Base-by-base conservation (phyloP, 2,888 invertebrate genomes). In the Nomada ruficornis region DNA sequence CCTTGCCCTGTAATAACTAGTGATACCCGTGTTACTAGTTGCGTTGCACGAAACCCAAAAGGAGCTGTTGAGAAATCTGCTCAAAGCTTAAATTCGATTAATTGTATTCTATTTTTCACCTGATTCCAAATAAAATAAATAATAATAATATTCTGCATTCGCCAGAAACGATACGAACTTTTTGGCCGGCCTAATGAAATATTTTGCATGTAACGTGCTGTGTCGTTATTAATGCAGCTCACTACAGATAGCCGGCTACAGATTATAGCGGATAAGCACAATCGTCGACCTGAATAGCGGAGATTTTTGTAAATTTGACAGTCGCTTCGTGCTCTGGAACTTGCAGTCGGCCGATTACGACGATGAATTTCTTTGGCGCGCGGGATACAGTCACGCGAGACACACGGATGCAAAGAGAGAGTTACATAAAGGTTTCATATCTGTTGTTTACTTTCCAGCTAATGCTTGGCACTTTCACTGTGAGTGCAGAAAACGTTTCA, bases 281-380 rank as follows among this genome's bases (percentile, higher is more conserved):
- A 64, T 77, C 73, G 79, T 55, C 54, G 79, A 70, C 73, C 81
- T 70, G 52, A 74, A 81, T 74, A 81, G 65, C 79, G 13, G 11
- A 5, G 42, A 78, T 81, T 81, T 79, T 81, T 81, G 44, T 23
- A 2, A 65, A 64, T 81, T 79, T 50, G 20, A 73, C 81, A 63
- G 59, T 60, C 42, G 64, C 52, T 57, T 60, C 42, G 62, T 54
- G 55, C n/a, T 26, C 18, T n/a, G 36, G 23, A 75, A 55, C 44
- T 73, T 29, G 44, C 15, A 9, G 29, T 47, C n/a, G 54, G 13
- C 4, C 60, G 63, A 65, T 83, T 59, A 67, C 36, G 11, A 11
- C 29, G 44, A 20, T 36, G 60, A 60, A 60, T 72, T 64, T 57
- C 71, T 54, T 69, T 9, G 9, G n/a, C 10, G 11, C 47, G 7